phyloP scores from a whole-genome alignment of 2,888 invertebrate genomes.

The Pyrgus malvae region DNA sequence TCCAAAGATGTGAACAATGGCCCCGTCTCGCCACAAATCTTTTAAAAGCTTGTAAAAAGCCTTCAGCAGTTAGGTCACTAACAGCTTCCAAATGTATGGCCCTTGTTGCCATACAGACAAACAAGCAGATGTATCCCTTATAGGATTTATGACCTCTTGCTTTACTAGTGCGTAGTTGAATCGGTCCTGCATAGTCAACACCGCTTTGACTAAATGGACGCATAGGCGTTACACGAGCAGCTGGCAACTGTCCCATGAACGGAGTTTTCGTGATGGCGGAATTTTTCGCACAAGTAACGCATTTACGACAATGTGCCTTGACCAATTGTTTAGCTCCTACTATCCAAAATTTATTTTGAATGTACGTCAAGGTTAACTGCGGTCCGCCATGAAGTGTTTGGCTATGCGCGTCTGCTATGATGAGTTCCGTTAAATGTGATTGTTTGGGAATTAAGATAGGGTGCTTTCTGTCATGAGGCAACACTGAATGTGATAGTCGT shows the following conservation, averaged over 20 bases:
- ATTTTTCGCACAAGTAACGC: not conserved
- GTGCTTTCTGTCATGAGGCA: not conserved
- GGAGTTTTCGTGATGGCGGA: not conserved
- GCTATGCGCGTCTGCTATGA: not conserved
- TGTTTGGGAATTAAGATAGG: not conserved
- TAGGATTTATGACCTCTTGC: too few relatives aligned
- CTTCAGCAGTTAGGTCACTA: slow-evolving; percentile 20
- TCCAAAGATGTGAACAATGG: slow-evolving; percentile 25
- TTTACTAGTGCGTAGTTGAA: not conserved
- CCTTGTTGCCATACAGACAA: slow-evolving; percentile 11
- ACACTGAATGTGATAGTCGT: slow-evolving; percentile 1
- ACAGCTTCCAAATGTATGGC: slow-evolving; percentile 26
- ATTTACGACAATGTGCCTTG: not conserved
- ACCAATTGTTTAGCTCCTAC: slow-evolving; percentile 1
- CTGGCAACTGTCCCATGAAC: not conserved
- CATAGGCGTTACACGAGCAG: not conserved
- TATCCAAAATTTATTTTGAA: slow-evolving; percentile 1
- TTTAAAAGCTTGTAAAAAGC: slow-evolving; percentile 23
- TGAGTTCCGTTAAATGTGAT: slow-evolving; percentile 1
- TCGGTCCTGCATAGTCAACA: slow-evolving; percentile 1
- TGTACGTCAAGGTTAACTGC: not conserved
- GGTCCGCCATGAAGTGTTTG: slow-evolving; percentile 3
- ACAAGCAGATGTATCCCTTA: too few relatives aligned
- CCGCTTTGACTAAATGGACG: too few relatives aligned
- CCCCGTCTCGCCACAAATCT: slow-evolving; percentile 23